Percentiles rank a stretch among this genome's conserved stretches.
Evolutionary conservation across 92 coral and sea anemone species (phyloP).

Genomic region (Siderastrea radians): DNA sequence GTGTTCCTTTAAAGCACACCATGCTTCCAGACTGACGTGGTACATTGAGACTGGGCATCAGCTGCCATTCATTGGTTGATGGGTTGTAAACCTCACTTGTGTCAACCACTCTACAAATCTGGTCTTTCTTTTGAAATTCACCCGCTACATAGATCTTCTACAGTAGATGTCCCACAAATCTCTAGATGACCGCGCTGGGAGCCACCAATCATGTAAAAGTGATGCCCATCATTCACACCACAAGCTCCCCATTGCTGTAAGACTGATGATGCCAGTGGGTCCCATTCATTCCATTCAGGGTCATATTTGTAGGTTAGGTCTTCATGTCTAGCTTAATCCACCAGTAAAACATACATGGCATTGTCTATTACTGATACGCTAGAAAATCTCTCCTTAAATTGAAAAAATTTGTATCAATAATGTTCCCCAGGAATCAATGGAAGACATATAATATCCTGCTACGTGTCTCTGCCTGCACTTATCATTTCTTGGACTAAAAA

Average conservation of each 20-base stretch:
- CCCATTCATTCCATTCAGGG: background rate
- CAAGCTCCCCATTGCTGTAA: background rate
- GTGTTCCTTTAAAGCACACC: slow-evolving; percentile 13
- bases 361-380: background rate
- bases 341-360: background rate
- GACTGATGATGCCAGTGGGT: rapidly evolving
- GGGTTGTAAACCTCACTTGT: slow-evolving; percentile 23
- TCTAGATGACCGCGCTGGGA: rapidly evolving
- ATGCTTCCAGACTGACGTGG: slow-evolving; percentile 27
- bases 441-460: background rate
- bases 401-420: background rate
- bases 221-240: background rate
- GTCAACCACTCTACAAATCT: background rate
- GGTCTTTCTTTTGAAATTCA: background rate
- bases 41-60: slow-evolving; percentile 3
- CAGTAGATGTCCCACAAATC: background rate
- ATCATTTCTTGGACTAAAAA: background rate
- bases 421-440: background rate
- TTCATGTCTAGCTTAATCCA: background rate
- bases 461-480: background rate
- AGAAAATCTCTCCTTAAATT: background rate
- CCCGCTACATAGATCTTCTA: slow-evolving; percentile 27
- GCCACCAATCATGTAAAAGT: slow-evolving; percentile 12
- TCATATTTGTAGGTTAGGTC: background rate
- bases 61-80: slow-evolving; percentile 23